A percentile compares a stretch with the other conserved stretches of the same genome.
Conservation (phyloP, 2,797 vertebrate genomes). For the Pogonophryne albipinna region DNA sequence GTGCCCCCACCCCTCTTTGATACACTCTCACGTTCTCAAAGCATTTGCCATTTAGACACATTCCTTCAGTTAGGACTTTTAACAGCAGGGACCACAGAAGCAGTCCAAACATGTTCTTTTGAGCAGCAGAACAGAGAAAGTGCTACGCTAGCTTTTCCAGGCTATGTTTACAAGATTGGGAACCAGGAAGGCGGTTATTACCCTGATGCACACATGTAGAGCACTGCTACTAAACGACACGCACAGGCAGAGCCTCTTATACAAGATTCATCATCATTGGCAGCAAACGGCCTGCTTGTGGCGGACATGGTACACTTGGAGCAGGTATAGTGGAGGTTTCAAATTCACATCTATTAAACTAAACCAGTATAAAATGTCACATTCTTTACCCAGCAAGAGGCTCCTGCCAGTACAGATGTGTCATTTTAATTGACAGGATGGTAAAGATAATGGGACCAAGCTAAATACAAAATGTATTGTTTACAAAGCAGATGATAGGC, state of each 20-base stretch:
- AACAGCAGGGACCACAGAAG: conserved; percentile 83
- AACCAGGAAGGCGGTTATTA: conserved; percentile 66
- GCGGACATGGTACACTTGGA: conserved; percentile 1
- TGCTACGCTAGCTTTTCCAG: conserved; percentile 76
- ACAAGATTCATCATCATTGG: conserved; percentile 36
- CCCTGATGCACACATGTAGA: conserved; percentile 54
- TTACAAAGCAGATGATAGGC: conserved; percentile 1
- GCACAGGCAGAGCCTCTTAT: conserved; percentile 22
- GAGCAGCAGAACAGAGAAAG: conserved; percentile 70
- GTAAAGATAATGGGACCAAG: conserved; percentile 1
- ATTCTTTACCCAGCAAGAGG: not conserved
- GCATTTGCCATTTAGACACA: conserved; percentile 85
- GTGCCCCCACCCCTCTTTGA: conserved; percentile 78
- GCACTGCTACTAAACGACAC: conserved; percentile 38
- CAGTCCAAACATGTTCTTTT: conserved; percentile 84
- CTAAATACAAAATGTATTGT: conserved; percentile 1
- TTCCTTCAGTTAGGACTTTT: conserved; percentile 81
- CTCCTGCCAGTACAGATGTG: not conserved
- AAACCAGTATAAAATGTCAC: not conserved
- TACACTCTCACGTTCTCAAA: conserved; percentile 76
- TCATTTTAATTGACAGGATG: conserved; percentile 11
- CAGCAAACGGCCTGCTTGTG: conserved; percentile 4
- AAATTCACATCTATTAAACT: conserved; percentile 12
- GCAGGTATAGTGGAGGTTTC: not conserved
- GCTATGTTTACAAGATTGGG: conserved; percentile 67